A percentile compares a stretch with the other conserved stretches of the same genome.
Conservation (phyloP, 2,113 vertebrate species). For the Tetrax tetrax region DNA sequence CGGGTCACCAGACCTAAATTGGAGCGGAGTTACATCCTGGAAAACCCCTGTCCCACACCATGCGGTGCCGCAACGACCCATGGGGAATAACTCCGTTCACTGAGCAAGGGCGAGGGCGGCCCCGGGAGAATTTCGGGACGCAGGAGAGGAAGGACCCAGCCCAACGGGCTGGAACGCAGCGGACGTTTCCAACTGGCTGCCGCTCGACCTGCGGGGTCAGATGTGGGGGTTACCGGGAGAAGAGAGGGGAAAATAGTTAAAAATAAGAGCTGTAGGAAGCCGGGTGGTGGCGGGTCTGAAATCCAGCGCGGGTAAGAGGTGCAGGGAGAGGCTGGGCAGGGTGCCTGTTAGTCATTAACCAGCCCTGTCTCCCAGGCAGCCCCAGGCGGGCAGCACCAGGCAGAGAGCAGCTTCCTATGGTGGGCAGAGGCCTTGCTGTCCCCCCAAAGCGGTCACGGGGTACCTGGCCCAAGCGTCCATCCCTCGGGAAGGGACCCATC, state of each 20-base stretch:
- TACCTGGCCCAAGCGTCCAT: neutral
- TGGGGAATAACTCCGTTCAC: neutral
- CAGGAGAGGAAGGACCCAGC: neutral
- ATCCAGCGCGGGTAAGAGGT: neutral
- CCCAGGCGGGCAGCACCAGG: neutral
- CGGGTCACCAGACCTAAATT: neutral
- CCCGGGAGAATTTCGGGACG: neutral
- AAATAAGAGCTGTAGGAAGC: rapidly evolving
- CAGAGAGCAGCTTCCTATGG: neutral
- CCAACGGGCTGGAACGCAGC: neutral
- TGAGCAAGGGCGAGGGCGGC: neutral
- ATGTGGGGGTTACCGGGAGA: neutral
- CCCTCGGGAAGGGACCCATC: neutral
- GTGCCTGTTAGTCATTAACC: neutral
- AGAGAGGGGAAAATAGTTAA: neutral
- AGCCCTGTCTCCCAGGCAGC: neutral
- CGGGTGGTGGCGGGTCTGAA: neutral
- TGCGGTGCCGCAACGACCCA: neutral
- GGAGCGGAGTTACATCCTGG: neutral
- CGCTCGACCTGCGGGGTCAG: neutral
- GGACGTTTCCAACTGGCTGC: neutral
- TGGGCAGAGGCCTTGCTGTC: neutral
- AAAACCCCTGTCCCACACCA: neutral
- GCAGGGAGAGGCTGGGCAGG: neutral
- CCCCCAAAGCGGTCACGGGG: rapidly evolving